Conservation (phyloP, 2,888 invertebrate species). For the Paralinhomoeus sp. region DNA sequence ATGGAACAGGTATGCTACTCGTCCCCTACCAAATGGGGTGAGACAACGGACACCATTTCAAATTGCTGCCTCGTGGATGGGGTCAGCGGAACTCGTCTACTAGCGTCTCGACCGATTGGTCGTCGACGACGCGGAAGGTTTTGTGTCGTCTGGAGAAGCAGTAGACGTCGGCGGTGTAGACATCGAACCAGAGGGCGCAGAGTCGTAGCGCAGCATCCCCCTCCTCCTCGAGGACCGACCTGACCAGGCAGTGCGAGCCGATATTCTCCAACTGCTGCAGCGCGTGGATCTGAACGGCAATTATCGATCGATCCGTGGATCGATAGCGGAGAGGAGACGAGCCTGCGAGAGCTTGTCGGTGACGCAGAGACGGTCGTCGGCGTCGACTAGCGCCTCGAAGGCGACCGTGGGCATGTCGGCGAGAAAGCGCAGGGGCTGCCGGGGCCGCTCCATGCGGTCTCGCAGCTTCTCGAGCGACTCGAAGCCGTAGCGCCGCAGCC, state of each 20-base stretch:
- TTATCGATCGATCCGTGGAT: background rate
- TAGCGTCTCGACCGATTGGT: slow-evolving; percentile 48
- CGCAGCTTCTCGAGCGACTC: slow-evolving; percentile 50
- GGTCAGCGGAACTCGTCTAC: too few species aligned
- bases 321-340: background rate
- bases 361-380: slow-evolving; percentile 52
- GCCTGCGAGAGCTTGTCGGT: slow-evolving; percentile 87
- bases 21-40: too few species aligned
- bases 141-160: slow-evolving; percentile 71
- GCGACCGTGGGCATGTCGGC: slow-evolving; percentile 63
- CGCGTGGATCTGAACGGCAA: slow-evolving; percentile 18
- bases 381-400: slow-evolving; percentile 80
- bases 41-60: too few species aligned
- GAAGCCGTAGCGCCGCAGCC: slow-evolving; percentile 66
- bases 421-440: slow-evolving; percentile 56
- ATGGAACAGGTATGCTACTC: too few species aligned
- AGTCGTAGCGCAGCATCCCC: slow-evolving; percentile 16
- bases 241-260: slow-evolving; percentile 19
- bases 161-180: slow-evolving; percentile 82
- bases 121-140: slow-evolving; percentile 60
- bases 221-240: slow-evolving; percentile 15
- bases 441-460: too few species aligned
- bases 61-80: too few species aligned
- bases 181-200: slow-evolving; percentile 78
- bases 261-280: slow-evolving; percentile 22